Conservation (phyloP, 2,888 invertebrate species). For the Charanyca ferruginea region DNA sequence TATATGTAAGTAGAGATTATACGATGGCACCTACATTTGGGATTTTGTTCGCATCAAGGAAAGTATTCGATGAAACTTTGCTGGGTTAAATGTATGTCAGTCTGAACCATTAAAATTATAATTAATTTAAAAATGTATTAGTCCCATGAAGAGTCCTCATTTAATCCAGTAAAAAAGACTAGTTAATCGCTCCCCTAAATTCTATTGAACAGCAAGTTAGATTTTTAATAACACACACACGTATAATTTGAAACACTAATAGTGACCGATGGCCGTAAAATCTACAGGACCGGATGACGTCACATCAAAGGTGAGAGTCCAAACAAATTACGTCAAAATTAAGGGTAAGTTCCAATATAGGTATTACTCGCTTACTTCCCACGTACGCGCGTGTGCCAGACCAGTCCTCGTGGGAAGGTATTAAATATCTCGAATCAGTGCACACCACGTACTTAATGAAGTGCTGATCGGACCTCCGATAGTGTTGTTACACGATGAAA, state of each 20-base stretch:
- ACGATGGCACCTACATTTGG: conserved; percentile 31
- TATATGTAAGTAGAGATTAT: conserved; percentile 62
- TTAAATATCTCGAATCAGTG: conserved; percentile 85
- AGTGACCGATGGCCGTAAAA: conserved; percentile 39
- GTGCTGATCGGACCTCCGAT: conserved; percentile 83
- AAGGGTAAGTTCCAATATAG: conserved; percentile 39
- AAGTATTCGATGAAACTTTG: conserved; percentile 24
- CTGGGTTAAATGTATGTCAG: neutral
- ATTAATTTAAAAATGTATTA: neutral
- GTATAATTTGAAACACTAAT: conserved; percentile 1
- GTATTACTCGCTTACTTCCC: conserved; percentile 69
- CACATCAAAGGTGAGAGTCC: conserved; percentile 55
- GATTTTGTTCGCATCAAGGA: conserved; percentile 16
- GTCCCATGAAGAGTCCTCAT: too few species aligned
- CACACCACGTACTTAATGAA: conserved; percentile 82
- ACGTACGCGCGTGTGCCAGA: conserved; percentile 81
- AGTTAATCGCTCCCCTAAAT: too few species aligned
- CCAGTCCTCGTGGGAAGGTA: conserved; percentile 88
- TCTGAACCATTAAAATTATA: neutral
- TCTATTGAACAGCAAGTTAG: neutral
- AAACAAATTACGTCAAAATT: conserved; percentile 55
- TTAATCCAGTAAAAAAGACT: neutral
- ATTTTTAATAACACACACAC: neutral
- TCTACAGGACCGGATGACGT: conserved; percentile 34
- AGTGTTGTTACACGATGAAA: conserved; percentile 73